Conservation (phyloP, 1,140 invertebrate genomes). For the Drosophila teissieri region DNA sequence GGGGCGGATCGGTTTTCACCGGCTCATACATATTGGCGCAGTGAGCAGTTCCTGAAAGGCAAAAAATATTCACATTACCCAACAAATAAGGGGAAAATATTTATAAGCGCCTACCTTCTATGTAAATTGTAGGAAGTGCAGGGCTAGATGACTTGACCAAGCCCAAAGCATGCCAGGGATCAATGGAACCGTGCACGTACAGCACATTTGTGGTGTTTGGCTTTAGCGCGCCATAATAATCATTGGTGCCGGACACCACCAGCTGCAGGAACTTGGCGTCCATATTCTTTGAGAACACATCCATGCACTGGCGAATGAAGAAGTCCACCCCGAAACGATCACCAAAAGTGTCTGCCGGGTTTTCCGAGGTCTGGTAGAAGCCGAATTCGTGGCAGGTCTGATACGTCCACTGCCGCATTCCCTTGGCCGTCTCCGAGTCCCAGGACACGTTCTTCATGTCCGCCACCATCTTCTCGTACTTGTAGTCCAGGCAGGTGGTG, state of each 20-base stretch:
- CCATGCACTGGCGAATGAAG: conserved; percentile 92
- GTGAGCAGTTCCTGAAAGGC: conserved; percentile 89
- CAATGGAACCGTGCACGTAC: conserved; percentile 95
- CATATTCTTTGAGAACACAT: conserved; percentile 90
- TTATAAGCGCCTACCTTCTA: conserved; percentile 86
- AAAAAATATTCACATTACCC: background rate
- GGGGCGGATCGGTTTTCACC: conserved; percentile 87
- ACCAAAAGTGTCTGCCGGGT: conserved; percentile 90
- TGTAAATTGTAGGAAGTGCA: conserved; percentile 89
- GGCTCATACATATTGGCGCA: conserved; percentile 92
- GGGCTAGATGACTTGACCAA: conserved; percentile 86
- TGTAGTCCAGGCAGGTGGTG: conserved; percentile 93
- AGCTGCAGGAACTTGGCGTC: conserved; percentile 79
- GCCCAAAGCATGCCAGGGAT: conserved; percentile 96
- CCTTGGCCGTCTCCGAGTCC: conserved; percentile 87
- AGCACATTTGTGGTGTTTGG: conserved; percentile 91
- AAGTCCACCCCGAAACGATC: conserved; percentile 91
- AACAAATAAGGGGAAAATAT: background rate
- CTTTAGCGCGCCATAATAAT: conserved; percentile 91
- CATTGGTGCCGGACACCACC: conserved; percentile 90
- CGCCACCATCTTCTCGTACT: conserved; percentile 91
- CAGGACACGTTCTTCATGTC: conserved; percentile 90
- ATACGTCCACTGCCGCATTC: conserved; percentile 95
- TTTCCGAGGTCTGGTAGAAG: conserved; percentile 95
- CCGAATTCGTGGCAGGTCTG: conserved; percentile 98